phyloP scores from a whole-genome alignment of 2,113 vertebrate genomes.

The Mastomys coucha region DNA sequence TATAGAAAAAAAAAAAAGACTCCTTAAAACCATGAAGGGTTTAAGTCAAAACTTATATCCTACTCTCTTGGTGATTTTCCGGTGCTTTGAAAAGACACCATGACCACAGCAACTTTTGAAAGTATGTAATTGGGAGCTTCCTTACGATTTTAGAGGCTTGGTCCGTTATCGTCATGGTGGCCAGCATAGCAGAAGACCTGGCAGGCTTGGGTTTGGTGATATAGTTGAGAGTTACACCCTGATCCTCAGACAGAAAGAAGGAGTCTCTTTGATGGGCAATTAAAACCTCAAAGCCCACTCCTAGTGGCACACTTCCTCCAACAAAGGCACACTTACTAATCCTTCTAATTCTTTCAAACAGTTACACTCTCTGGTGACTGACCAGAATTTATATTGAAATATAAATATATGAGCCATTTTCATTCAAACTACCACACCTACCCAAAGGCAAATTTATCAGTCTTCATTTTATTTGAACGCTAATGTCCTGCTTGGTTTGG shows the following conservation, averaged over 20 bases:
- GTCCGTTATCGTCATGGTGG: neutral
- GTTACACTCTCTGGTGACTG: neutral
- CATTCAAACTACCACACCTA: neutral
- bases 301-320: neutral
- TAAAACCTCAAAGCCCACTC: neutral
- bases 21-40: neutral
- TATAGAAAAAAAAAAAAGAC: neutral
- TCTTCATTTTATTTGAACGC: constrained; percentile 10
- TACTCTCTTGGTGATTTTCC: neutral
- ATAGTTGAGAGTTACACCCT: neutral
- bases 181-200: too few species aligned
- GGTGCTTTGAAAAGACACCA: neutral
- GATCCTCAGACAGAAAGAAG: neutral
- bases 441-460: neutral
- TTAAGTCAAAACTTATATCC: neutral
- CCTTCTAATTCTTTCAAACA: neutral
- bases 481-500: neutral
- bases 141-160: neutral
- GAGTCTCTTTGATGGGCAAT: too few species aligned
- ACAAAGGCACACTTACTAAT: neutral
- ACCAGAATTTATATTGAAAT: neutral
- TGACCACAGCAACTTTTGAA: neutral
- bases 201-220: too few species aligned
- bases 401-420: neutral
- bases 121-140: neutral